Conservation (phyloP, 1,140 invertebrate species). For the Cotesia typhae region DNA sequence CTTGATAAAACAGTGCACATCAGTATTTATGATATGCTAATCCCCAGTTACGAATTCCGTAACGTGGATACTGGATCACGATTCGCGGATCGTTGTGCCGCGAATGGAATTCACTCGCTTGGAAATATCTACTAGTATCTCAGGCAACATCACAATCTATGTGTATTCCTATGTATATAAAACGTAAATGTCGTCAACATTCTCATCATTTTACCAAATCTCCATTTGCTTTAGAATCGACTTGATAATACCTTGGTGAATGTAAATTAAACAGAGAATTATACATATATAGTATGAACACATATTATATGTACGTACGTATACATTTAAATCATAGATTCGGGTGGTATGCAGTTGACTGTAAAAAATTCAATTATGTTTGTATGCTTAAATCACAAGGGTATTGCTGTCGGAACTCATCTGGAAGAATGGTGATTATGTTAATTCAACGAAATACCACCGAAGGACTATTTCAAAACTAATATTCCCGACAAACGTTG, state of each 20-base stretch:
- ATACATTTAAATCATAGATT: slow-evolving; percentile 1
- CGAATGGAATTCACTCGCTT: slow-evolving; percentile 47
- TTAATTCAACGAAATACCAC: slow-evolving; percentile 24
- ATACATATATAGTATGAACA: no score
- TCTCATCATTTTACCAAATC: slow-evolving; percentile 9
- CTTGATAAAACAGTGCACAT: slow-evolving; percentile 40
- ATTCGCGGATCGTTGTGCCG: slow-evolving; percentile 41
- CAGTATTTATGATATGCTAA: slow-evolving; percentile 66
- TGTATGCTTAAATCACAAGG: slow-evolving; percentile 11
- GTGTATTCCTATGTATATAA: slow-evolving; percentile 24
- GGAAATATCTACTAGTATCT: slow-evolving; percentile 45
- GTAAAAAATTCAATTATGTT: slow-evolving; percentile 19
- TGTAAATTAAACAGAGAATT: slow-evolving; percentile 21
- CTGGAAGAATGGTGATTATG: slow-evolving; percentile 33
- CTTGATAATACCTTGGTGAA: slow-evolving; percentile 15
- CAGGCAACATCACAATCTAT: slow-evolving; percentile 15
- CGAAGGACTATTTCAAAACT: slow-evolving; percentile 13
- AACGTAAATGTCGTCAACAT: slow-evolving; percentile 9
- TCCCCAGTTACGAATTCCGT: slow-evolving; percentile 62
- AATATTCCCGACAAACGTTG: not conserved
- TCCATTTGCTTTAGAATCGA: slow-evolving; percentile 23
- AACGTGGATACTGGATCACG: slow-evolving; percentile 50
- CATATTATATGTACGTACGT: no score
- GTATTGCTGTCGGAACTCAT: not conserved
- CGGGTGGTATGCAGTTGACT: not conserved